Base-by-base conservation (phyloP, 2,888 invertebrate genomes). In the Mesorhabditis belari region DNA sequence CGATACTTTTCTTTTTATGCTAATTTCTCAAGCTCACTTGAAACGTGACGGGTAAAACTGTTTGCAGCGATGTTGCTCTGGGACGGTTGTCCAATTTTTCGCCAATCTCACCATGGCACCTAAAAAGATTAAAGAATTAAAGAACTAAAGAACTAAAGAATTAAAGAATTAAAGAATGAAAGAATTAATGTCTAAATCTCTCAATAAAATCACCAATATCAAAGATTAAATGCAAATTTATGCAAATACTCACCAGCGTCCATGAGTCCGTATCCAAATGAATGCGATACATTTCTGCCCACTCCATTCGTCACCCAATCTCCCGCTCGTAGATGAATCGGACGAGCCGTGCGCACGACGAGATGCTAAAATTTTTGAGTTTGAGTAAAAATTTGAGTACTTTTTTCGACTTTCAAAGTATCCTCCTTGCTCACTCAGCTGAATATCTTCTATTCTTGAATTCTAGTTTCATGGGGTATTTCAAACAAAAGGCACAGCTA, bases 251-350 rank as follows among this genome's bases (percentile, higher is more conserved):
- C 12, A 35, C 44, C 44, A 0, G 95, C 95, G 82, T 96, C 95
- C 88, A 96, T 89, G 59, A 96, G 84, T 0, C 96, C 95, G 82
- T 92, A 96, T 28, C 96, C 96, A 81, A 96, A 96, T 59, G 93
- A 92, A 83, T 98, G 96, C 57, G 93, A 94, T 60, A 96, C 94
- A 73, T 92, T 92, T 71, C 93, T 86, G 0, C 93, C 93, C 1
- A 94, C 92, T 2, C 95, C 96, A 81, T 98, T 98, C 23, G 88
- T 71, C 19, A 71, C 85, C 93, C 93, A 94, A 63, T 88, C 88
- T n/a, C 77, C 77, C 3, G 86, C 83, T 21, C 74, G 64, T 21
- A 80, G 64, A 56, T 72, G 71, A 25, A 74, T 65, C 19, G 79
- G 79, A 26, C 75, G 76, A 4, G 96, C 93, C 0, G 95, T 95